A percentile compares a stretch with the other conserved stretches of the same genome.
Evolutionary conservation across 1,140 invertebrate species (phyloP).

Genomic region (Sipha flava): DNA sequence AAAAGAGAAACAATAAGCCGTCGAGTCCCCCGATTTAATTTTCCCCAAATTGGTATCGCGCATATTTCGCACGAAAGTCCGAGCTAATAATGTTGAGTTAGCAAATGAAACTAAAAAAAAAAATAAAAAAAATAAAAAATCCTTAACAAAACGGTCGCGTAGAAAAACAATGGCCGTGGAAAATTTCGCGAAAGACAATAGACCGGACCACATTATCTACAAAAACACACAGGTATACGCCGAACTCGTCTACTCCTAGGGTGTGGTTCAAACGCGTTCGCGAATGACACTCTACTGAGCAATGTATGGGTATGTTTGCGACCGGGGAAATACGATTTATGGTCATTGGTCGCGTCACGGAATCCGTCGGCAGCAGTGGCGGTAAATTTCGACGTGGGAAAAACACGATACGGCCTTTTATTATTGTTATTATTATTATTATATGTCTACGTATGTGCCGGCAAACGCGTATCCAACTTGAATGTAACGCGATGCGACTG

Average conservation of each 20-base stretch:
- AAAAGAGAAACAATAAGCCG: too few species aligned
- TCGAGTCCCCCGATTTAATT: not conserved
- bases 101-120: not conserved
- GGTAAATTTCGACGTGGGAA: slow-evolving; percentile 2
- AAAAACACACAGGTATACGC: not conserved
- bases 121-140: not conserved
- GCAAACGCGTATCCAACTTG: not conserved
- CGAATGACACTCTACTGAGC: too few species aligned
- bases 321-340: not conserved
- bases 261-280: not conserved
- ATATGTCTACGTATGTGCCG: not conserved
- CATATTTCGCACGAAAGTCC: too few species aligned
- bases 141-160: too few species aligned
- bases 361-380: not conserved
- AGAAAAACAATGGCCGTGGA: not conserved
- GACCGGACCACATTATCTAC: not conserved
- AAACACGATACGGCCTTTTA: not conserved
- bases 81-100: not conserved
- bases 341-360: not conserved
- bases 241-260: not conserved
- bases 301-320: too few species aligned
- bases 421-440: not conserved
- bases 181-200: not conserved
- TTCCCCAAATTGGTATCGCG: too few species aligned
- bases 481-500: too few species aligned